phyloP scores from a whole-genome alignment of 2,797 vertebrate species.

The Karalla daura region DNA sequence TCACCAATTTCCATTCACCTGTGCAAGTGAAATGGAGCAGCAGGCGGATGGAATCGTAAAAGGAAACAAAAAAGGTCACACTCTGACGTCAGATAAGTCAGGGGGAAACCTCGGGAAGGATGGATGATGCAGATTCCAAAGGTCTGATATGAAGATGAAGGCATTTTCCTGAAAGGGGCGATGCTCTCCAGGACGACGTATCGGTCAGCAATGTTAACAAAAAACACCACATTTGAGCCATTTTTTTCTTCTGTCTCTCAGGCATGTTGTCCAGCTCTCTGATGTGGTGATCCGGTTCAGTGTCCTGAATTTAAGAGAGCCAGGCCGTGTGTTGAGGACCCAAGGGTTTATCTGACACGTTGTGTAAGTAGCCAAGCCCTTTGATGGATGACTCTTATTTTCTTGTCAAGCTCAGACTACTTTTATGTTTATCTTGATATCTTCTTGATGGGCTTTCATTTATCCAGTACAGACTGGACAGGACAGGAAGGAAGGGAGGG shows the following conservation, averaged over 20 bases:
- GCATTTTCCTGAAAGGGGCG: slow-evolving; percentile 28
- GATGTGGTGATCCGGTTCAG: slow-evolving; percentile 67
- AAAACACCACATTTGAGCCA: not conserved
- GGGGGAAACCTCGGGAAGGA: slow-evolving; percentile 26
- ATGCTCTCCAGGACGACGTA: not conserved
- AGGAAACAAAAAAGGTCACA: not conserved
- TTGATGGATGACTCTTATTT: slow-evolving; percentile 87
- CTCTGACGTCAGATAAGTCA: slow-evolving; percentile 22
- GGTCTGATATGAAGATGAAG: slow-evolving; percentile 51
- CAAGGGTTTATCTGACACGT: slow-evolving; percentile 73
- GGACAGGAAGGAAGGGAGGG: slow-evolving; percentile 24
- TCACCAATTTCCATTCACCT: slow-evolving; percentile 24
- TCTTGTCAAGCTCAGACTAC: slow-evolving; percentile 80
- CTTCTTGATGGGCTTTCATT: slow-evolving; percentile 78
- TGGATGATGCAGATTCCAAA: slow-evolving; percentile 40
- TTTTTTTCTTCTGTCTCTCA: slow-evolving; percentile 16
- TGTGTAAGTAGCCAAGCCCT: slow-evolving; percentile 71
- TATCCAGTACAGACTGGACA: slow-evolving; percentile 60
- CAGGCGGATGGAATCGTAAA: not conserved
- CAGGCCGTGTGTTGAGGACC: slow-evolving; percentile 46
- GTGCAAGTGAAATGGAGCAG: not conserved
- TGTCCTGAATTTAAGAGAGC: slow-evolving; percentile 64
- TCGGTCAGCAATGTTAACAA: slow-evolving; percentile 14
- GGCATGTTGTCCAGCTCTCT: slow-evolving; percentile 42
- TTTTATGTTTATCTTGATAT: slow-evolving; percentile 85